phyloP scores from a whole-genome alignment of 2,113 vertebrate species.

The Euleptes europaea region DNA sequence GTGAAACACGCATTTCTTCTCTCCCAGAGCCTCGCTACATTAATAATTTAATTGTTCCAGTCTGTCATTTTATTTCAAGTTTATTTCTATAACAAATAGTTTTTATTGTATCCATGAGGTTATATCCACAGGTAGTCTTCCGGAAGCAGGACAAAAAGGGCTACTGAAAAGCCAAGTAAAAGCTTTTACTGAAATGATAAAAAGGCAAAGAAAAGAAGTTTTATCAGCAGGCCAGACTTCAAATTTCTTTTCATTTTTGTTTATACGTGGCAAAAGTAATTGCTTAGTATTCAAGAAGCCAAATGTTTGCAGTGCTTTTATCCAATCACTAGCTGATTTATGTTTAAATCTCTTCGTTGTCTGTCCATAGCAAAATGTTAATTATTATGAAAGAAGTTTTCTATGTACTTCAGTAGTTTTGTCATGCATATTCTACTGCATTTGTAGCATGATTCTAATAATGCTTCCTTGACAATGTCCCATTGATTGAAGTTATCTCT shows the following conservation, averaged over 20 bases:
- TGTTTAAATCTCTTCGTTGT: slow-evolving; percentile 28
- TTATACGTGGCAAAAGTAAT: slow-evolving; percentile 29
- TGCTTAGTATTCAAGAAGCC: slow-evolving; percentile 10
- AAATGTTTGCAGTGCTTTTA: slow-evolving; percentile 31
- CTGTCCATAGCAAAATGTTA: slow-evolving; percentile 12
- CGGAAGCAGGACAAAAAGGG: neutral
- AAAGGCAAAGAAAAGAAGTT: slow-evolving; percentile 25
- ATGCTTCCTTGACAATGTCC: no score
- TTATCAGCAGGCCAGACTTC: slow-evolving; percentile 15
- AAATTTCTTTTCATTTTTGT: neutral
- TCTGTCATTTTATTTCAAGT: no score
- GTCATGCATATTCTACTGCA: no score
- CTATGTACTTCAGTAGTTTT: no score
- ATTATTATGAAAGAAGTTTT: no score
- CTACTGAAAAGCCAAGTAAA: slow-evolving; percentile 8
- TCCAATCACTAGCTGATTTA: slow-evolving; percentile 11
- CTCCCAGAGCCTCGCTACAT: no score
- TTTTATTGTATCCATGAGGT: neutral
- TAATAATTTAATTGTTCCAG: neutral
- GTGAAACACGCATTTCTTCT: no score
- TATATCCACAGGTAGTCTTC: slow-evolving; percentile 3
- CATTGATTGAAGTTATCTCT: no score
- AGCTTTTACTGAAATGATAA: slow-evolving; percentile 31
- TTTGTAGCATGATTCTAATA: no score
- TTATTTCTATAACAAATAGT: no score